Evolutionary conservation across 2,113 vertebrate species (phyloP), one percentile per base, ranked within the genome.

Genomic region (Xiphorhynchus elegans): DNA sequence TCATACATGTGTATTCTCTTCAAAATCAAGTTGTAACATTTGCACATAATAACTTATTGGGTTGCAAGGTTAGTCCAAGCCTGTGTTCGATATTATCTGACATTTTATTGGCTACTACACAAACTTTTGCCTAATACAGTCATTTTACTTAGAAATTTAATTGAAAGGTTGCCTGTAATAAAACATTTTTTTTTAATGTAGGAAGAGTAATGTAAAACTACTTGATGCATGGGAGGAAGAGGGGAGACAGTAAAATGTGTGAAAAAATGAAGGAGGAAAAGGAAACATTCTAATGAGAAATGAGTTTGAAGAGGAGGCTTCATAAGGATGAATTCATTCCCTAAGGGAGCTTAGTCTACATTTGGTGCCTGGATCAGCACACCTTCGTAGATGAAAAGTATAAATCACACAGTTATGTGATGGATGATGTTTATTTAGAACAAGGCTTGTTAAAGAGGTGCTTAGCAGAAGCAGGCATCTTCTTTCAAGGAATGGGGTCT

Each of bases 1-100:
- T 97, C 93, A 89, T 96, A 94, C 93, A 96, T 87, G 89, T 97
- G 97, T 96, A 95, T 97, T 97, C 96, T 95, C 90, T 94, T 97
- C 95, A 95, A 95, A 98, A 97, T 97, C 97, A 97, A 97, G 93
- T 96, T 96, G 91, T 95, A 98, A 96, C 94, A 94, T 97, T 97
- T 98, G 87, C 85, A 97, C 95, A 96, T 97, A 97, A 97, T 97
- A 98, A 97, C 94, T 96, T 98, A 96, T 28, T 89, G 82, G 91
- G 93, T 92, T 97, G 70, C 90, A 91, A 95, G 95, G 90, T 96
- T 96, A 96, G 87, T 76, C 83, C 90, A 96, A 95, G 95, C 15
- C 78, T 94, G 73, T 55, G 37, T 94, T 97, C 96, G 93, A 97
- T 98, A 97, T 96, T 95, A 93, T 95, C 96, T 95, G 96, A 97